Conservation (phyloP, 2,113 vertebrate species). For the Mormoops blainvillei region DNA sequence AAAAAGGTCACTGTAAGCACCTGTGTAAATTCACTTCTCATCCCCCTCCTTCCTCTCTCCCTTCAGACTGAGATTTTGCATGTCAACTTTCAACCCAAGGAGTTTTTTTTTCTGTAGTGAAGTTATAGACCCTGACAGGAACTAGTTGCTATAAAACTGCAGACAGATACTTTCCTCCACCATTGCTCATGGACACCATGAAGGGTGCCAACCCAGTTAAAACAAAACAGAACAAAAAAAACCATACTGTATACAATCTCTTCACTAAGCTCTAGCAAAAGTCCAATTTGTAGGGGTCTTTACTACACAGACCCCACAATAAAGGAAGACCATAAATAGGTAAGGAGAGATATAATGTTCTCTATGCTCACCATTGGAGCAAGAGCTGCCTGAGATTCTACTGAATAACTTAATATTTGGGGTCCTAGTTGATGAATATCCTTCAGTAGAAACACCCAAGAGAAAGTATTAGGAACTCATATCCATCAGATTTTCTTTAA, state of each 20-base stretch:
- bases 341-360: neutral
- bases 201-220: conserved; percentile 3
- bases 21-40: neutral
- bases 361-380: neutral
- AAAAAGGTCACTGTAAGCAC: neutral
- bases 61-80: conserved; percentile 2
- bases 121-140: conserved; percentile 7
- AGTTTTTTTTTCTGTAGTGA: neutral
- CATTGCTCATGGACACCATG: neutral
- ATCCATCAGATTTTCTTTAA: conserved; percentile 55
- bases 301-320: neutral
- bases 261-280: neutral
- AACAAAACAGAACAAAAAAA: neutral
- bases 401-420: conserved; percentile 69
- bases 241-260: neutral
- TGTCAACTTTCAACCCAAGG: neutral
- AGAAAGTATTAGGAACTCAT: conserved; percentile 50
- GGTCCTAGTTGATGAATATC: conserved; percentile 40
- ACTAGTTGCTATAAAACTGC: neutral
- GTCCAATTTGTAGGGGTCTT: neutral
- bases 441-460: conserved; percentile 57
- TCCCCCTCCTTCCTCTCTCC: neutral
- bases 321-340: neutral
- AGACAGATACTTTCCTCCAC: neutral
- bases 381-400: conserved; percentile 20